These are phyloP conservation scores for Tachysurus vachellii DNA, from an alignment of 2,113 vertebrate species.

Conservation along the genomic window DNA sequence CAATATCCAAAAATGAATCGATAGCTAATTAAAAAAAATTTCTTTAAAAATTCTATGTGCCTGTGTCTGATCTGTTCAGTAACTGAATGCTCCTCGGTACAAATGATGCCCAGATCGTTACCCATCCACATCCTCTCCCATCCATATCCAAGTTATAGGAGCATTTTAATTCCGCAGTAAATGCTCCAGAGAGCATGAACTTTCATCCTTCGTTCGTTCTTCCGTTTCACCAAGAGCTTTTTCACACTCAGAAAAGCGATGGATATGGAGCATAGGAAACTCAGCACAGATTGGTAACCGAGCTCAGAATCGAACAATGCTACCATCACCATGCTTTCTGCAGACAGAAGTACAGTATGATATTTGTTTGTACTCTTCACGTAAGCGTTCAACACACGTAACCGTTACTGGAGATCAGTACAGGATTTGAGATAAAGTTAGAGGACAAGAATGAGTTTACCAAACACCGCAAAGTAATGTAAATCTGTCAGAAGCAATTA, in stretches of 20 bases:
- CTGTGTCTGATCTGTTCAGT: too few relatives aligned
- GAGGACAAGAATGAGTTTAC: background rate
- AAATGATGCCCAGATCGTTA: too few relatives aligned
- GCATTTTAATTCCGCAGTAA: background rate
- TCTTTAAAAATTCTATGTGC: too few relatives aligned
- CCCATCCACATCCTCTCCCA: too few relatives aligned
- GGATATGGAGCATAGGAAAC: background rate
- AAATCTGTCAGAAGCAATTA: background rate
- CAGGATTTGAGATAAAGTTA: background rate
- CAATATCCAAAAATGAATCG: too few relatives aligned
- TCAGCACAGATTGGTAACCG: background rate
- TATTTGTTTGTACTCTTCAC: background rate
- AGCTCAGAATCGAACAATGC: background rate
- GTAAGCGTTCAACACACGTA: too few relatives aligned
- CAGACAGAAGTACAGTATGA: background rate
- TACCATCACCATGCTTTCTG: background rate
- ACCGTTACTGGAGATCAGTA: too few relatives aligned
- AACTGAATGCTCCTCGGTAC: too few relatives aligned
- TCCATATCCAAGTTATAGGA: background rate
- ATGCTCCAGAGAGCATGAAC: background rate
- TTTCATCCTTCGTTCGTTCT: background rate
- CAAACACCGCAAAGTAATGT: background rate
- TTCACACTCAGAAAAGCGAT: background rate
- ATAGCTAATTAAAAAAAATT: too few relatives aligned
- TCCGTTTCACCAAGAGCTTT: background rate